phyloP scores from a whole-genome alignment of 2,113 vertebrate species.

The Callocephalon fimbriatum region DNA sequence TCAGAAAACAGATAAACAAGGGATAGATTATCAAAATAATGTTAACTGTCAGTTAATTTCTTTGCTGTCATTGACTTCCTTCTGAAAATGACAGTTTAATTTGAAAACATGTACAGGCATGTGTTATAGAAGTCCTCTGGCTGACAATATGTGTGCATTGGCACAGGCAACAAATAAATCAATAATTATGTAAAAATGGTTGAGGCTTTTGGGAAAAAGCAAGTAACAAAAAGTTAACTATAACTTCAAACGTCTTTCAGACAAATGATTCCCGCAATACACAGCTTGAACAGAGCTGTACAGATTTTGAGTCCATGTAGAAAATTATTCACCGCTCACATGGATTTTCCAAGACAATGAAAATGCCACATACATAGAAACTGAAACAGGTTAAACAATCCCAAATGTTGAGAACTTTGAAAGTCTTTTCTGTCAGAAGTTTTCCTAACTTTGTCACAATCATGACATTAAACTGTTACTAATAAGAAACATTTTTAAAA shows the following conservation, averaged over 20 bases:
- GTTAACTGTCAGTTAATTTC: not conserved
- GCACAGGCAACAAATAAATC: not conserved
- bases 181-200: not conserved
- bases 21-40: not conserved
- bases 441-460: not conserved
- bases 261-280: not conserved
- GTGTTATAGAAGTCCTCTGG: not conserved
- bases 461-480: not conserved
- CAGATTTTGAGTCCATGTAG: not conserved
- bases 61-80: not conserved
- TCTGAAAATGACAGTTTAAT: not conserved
- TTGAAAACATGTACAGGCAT: not conserved
- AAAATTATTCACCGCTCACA: not conserved
- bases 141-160: accelerated
- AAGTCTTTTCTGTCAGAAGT: not conserved
- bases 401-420: not conserved
- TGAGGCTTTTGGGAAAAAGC: not conserved
- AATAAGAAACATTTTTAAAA: not conserved
- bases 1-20: not conserved
- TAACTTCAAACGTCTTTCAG: not conserved
- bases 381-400: not conserved
- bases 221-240: not conserved
- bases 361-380: not conserved
- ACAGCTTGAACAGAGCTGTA: not conserved
- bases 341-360: not conserved